Evolutionary conservation across 2,797 vertebrate species (phyloP).

Genomic region (Ciconia nigra): DNA sequence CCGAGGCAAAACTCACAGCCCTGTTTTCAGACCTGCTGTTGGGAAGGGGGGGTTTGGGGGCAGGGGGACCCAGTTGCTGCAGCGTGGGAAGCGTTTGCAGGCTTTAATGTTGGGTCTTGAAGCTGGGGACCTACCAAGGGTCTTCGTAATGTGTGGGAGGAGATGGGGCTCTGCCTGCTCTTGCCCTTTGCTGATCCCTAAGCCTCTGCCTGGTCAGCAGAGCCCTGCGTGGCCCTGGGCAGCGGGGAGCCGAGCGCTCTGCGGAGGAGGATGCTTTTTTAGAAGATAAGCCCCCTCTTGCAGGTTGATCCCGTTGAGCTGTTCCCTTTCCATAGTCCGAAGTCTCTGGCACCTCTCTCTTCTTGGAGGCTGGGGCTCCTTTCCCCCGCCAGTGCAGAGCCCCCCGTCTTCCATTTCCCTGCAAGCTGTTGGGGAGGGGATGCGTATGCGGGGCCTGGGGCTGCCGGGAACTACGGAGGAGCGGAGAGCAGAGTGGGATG

Average conservation of each 20-base stretch:
- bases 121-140: not conserved
- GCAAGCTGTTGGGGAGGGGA: not conserved
- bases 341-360: not conserved
- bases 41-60: not conserved
- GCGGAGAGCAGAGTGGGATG: not conserved
- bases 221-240: not conserved
- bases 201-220: not conserved
- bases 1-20: not conserved
- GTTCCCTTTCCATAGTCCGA: not conserved
- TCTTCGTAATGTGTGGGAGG: not conserved
- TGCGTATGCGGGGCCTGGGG: not conserved
- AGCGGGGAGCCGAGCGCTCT: accelerated
- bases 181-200: not conserved
- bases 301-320: not conserved
- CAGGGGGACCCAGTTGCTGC: not conserved
- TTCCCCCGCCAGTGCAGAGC: not conserved
- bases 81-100: not conserved
- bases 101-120: accelerated
- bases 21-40: not conserved
- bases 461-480: not conserved
- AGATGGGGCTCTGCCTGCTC: not conserved
- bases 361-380: not conserved
- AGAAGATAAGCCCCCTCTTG: not conserved
- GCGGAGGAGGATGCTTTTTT: not conserved
- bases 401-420: not conserved